These are phyloP conservation scores for Epistrophe grossulariae DNA, from an alignment of 2,888 invertebrate species.

Conservation along the genomic window DNA sequence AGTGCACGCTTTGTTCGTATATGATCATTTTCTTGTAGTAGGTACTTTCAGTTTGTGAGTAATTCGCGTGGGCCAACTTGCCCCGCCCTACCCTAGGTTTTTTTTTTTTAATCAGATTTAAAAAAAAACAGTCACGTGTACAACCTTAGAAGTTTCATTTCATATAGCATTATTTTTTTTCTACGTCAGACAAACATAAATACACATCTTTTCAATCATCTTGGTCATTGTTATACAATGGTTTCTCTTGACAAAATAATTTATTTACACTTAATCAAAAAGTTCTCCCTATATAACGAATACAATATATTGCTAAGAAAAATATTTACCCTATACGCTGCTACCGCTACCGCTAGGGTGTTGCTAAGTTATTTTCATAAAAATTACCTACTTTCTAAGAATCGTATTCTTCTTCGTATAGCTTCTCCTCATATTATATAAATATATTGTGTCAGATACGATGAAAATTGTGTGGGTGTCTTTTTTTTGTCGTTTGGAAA, in stretches of 20 bases:
- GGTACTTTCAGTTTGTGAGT: too few relatives aligned
- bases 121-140: too few relatives aligned
- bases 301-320: neutral
- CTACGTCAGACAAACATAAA: neutral
- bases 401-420: neutral
- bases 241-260: neutral
- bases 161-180: too few relatives aligned
- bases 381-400: neutral
- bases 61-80: too few relatives aligned
- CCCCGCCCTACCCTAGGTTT: too few relatives aligned
- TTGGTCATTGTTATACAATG: neutral
- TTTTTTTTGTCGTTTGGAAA: neutral
- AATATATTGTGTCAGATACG: neutral
- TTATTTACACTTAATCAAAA: constrained; percentile 3
- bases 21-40: too few relatives aligned
- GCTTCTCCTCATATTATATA: neutral
- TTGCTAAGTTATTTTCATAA: constrained; percentile 16
- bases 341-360: neutral
- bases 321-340: neutral
- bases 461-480: neutral
- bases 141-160: too few relatives aligned
- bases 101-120: too few relatives aligned
- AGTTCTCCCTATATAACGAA: neutral
- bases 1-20: too few relatives aligned
- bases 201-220: neutral